Percentiles rank a stretch among this genome's conserved stretches.
Evolutionary conservation across 1,140 invertebrate genomes (phyloP).

Genomic region (Drosophila nannoptera): DNA sequence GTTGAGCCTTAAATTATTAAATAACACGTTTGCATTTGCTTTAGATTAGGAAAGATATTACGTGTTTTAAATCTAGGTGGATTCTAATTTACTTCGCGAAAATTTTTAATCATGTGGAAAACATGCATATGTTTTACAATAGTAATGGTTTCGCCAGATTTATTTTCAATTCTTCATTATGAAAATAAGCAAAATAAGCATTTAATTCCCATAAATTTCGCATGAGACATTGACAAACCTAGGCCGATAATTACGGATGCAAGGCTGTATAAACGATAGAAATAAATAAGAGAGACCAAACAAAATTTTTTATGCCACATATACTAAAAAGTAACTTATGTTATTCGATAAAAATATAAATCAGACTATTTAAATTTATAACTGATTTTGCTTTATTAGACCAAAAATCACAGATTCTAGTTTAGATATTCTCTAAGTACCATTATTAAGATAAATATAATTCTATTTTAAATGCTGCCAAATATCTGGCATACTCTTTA

Average conservation of each 20-base stretch:
- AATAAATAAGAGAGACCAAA: conserved; percentile 8
- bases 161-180: conserved; percentile 41
- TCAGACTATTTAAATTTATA: background rate
- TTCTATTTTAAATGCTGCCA: conserved; percentile 44
- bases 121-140: conserved; percentile 11
- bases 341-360: too few species aligned
- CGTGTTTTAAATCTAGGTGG: conserved; percentile 4
- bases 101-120: conserved; percentile 17
- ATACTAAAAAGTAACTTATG: background rate
- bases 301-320: conserved; percentile 8
- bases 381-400: background rate
- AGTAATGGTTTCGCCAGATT: conserved; percentile 19
- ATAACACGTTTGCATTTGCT: conserved; percentile 54
- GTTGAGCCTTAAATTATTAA: conserved; percentile 56
- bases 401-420: conserved; percentile 2
- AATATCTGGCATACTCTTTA: conserved; percentile 54
- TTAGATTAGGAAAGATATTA: conserved; percentile 14
- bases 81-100: conserved; percentile 22
- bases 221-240: conserved; percentile 38
- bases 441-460: conserved; percentile 23
- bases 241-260: conserved; percentile 30
- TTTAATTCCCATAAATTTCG: conserved; percentile 39
- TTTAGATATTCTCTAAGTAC: background rate
- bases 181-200: conserved; percentile 36
- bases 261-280: conserved; percentile 19